Evolutionary conservation across 2,888 invertebrate genomes (phyloP).

Genomic region (Onthophagus sagittarius): DNA sequence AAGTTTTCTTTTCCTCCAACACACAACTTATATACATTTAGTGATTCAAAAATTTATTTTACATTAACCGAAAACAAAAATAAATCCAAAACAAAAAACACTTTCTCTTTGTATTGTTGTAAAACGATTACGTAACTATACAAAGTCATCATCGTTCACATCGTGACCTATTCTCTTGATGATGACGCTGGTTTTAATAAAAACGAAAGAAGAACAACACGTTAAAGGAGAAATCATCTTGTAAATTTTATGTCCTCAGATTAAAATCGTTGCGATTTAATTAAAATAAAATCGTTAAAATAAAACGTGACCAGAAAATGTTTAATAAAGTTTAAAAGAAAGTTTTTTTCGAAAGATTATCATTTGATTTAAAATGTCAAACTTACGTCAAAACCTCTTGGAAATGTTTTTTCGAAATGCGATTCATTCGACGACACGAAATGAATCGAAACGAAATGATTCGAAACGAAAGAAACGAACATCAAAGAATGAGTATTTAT

Average conservation of each 20-base stretch:
- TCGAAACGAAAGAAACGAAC: neutral
- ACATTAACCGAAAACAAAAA: neutral
- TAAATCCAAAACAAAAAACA: neutral
- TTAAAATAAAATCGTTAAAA: neutral
- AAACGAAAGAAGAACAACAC: neutral
- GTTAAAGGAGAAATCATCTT: neutral
- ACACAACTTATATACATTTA: neutral
- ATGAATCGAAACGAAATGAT: no score
- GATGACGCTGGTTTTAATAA: neutral
- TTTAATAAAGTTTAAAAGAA: no score
- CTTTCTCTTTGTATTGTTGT: neutral
- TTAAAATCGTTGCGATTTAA: neutral
- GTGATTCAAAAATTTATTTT: neutral
- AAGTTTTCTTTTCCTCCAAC: neutral
- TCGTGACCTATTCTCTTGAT: neutral
- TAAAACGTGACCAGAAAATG: neutral
- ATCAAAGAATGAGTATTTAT: neutral
- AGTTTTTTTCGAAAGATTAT: no score
- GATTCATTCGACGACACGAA: no score
- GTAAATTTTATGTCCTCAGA: neutral
- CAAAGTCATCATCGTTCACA: neutral
- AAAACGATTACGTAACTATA: neutral
- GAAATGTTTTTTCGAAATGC: no score
- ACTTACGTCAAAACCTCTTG: neutral
- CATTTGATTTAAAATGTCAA: neutral